Conservation (phyloP, 2,888 invertebrate genomes). For the Cyclophora punctaria region DNA sequence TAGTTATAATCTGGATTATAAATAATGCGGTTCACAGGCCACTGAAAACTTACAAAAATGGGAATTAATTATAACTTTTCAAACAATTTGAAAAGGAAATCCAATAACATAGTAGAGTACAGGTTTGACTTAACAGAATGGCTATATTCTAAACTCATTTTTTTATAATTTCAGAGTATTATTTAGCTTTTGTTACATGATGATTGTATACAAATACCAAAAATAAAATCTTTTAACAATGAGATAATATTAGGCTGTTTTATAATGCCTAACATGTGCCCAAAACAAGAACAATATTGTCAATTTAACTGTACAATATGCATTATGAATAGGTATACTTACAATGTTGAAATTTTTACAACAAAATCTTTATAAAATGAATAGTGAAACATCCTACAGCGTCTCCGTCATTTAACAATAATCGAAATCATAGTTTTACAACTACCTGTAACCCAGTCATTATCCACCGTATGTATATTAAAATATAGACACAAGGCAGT, state of each 20-base stretch:
- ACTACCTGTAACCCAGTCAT: too few species aligned
- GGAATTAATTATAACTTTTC: conserved; percentile 32
- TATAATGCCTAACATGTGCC: too few species aligned
- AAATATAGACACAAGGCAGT: too few species aligned
- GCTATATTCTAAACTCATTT: too few species aligned
- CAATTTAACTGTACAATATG: too few species aligned
- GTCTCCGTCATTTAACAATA: conserved; percentile 1
- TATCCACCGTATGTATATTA: too few species aligned
- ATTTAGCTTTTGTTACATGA: too few species aligned
- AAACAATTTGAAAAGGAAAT: conserved; percentile 27
- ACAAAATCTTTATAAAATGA: conserved; percentile 2
- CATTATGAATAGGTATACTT: background rate
- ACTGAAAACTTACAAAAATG: conserved; percentile 33
- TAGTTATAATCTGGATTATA: conserved; percentile 31
- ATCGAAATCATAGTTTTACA: conserved; percentile 5
- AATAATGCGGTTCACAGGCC: conserved; percentile 46
- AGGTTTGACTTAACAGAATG: too few species aligned
- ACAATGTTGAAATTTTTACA: conserved; percentile 3
- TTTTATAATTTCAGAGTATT: too few species aligned
- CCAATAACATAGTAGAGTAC: too few species aligned
- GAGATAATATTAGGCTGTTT: background rate
- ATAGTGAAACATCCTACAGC: background rate
- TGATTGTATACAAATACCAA: too few species aligned
- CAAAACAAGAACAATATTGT: background rate
- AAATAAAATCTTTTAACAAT: background rate